Base-by-base conservation (phyloP, 2,113 vertebrate genomes). In the Chionomys nivalis region DNA sequence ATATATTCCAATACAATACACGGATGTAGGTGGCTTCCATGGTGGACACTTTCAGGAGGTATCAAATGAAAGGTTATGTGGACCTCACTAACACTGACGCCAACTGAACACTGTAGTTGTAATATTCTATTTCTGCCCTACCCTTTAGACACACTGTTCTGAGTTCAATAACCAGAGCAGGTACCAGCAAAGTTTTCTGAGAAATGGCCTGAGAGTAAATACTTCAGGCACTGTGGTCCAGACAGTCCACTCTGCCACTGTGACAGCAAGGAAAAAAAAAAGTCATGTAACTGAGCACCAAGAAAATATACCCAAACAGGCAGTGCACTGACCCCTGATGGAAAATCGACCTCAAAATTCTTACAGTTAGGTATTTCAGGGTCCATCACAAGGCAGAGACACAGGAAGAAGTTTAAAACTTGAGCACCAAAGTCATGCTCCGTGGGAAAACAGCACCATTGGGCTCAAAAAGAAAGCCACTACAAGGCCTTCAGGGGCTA, bases 91-190 rank as follows among this genome's bases (percentile, higher is more conserved):
- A 92, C 83, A 82, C 33, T 70, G 52, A 83, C 36, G 17, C 49
- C 28, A 90, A 79, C 9, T 13, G 23, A 49, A n/a, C 44, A 24
- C 47, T 90, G 5, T 36, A 89, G 81, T 86, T 86, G 44, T 78
- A 89, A 93, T 49, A 73, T 42, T 63, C 39, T 81, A 66, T 66
- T 87, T 81, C 94, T 72, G 87, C 44, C 47, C 87, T 77, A 72
- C 17, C 91, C 49, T 92, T 93, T 14, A 86, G 87, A 91, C 91
- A 47, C 10, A 23, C 93, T 61, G 76, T 49, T 76, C 87, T 92
- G 6, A 81, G 7, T 93, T 83, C 78, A 89, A 39, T 78, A 94
- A 83, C 44, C 13, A 95, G 63, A 87, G 82, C 5, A 44, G 42
- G 24, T 2, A 2, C 87, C 39, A 52, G 70, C 24, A 91, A 85